A percentile compares a stretch with the other conserved stretches of the same genome.
Evolutionary conservation across 2,888 invertebrate species (phyloP).

Genomic region (Amblyjoppa fuscipennis): DNA sequence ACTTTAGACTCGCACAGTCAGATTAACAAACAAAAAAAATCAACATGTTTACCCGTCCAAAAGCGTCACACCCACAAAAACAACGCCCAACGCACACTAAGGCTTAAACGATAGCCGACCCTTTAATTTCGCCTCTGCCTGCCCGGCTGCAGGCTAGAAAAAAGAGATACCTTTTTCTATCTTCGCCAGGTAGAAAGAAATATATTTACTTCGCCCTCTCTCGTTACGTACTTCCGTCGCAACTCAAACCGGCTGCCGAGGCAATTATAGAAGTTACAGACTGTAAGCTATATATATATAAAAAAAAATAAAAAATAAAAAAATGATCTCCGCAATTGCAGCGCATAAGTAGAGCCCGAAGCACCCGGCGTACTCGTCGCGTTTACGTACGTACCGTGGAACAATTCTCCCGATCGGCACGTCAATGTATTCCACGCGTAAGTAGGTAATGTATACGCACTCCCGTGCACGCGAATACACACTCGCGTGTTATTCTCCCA

Average conservation of each 20-base stretch:
- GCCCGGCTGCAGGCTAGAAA: no score
- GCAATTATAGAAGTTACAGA: constrained; percentile 43
- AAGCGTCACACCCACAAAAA: no score
- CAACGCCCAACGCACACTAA: no score
- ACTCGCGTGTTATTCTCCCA: constrained; percentile 8
- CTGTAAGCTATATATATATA: neutral
- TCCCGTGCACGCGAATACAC: neutral
- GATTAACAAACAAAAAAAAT: no score
- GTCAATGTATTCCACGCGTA: neutral
- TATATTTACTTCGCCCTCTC: constrained; percentile 11
- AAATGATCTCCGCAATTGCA: neutral
- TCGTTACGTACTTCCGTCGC: constrained; percentile 38
- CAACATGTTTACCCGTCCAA: no score
- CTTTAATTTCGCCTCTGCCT: no score
- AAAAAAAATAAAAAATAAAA: neutral
- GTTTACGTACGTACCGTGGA: neutral
- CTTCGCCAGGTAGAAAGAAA: neutral
- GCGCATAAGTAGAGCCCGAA: neutral
- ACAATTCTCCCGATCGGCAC: no score
- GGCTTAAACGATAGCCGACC: no score
- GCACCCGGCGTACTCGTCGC: neutral
- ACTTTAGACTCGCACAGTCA: no score
- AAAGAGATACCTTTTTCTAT: no score
- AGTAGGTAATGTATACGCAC: neutral
- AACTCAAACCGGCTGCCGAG: constrained; percentile 3